A percentile compares a stretch with the other conserved stretches of the same genome.
Evolutionary conservation across 2,888 invertebrate species (phyloP).

Genomic region (Agriopis aurantiaria): DNA sequence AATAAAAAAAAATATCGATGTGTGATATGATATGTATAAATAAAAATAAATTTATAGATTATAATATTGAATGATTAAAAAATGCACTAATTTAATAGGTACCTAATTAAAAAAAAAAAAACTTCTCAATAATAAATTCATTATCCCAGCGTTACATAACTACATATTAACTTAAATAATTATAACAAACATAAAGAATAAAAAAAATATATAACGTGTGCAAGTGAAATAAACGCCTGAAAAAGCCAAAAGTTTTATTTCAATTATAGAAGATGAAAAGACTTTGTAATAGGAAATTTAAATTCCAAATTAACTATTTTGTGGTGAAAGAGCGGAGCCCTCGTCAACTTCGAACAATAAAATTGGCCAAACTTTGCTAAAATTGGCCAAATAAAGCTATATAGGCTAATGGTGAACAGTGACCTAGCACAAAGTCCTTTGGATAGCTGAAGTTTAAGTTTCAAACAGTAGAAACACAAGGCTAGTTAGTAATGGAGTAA

Average conservation of each 20-base stretch:
- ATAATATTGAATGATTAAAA: too few relatives aligned
- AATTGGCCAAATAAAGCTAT: conserved; percentile 58
- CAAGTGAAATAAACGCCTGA: too few relatives aligned
- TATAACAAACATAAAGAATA: too few relatives aligned
- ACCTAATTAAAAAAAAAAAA: too few relatives aligned
- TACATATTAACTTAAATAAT: too few relatives aligned
- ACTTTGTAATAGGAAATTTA: conserved; percentile 2
- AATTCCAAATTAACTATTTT: conserved; percentile 32
- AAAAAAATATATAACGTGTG: too few relatives aligned
- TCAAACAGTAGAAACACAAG: conserved; percentile 60
- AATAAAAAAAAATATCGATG: too few relatives aligned
- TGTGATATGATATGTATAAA: too few relatives aligned
- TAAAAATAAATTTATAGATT: too few relatives aligned
- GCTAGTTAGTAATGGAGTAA: conserved; percentile 35
- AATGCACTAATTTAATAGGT: too few relatives aligned
- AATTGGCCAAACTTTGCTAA: conserved; percentile 68
- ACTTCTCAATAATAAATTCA: too few relatives aligned
- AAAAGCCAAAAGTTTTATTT: neutral
- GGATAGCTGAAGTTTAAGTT: conserved; percentile 63
- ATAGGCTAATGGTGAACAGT: conserved; percentile 74
- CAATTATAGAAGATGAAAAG: neutral
- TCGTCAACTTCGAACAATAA: conserved; percentile 63
- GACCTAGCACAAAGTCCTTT: conserved; percentile 70
- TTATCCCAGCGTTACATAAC: too few relatives aligned
- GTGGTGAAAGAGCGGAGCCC: conserved; percentile 34